Evolutionary conservation across 2,113 vertebrate species (phyloP).

Genomic region (Oryzias curvinotus): DNA sequence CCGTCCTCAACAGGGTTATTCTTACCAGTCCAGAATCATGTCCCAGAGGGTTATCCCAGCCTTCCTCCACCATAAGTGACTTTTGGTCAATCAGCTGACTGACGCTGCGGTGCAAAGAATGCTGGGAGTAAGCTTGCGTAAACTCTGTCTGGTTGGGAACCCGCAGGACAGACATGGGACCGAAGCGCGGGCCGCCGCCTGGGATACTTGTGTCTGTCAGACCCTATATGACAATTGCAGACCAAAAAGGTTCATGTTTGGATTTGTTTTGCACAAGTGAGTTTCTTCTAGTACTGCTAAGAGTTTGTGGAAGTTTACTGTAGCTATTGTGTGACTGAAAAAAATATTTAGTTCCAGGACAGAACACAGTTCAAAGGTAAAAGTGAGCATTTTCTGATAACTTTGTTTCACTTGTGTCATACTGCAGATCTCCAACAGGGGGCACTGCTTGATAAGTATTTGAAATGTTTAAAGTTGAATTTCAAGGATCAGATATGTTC

Average conservation of each 20-base stretch:
- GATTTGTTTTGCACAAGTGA: background rate
- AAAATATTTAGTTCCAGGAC: background rate
- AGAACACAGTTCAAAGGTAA: background rate
- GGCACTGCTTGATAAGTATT: slow-evolving; percentile 9
- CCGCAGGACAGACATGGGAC: slow-evolving; percentile 72
- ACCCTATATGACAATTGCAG: slow-evolving; percentile 73
- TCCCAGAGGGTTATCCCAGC: slow-evolving; percentile 84
- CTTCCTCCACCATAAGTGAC: slow-evolving; percentile 74
- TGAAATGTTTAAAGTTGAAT: background rate
- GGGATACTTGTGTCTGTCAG: slow-evolving; percentile 84
- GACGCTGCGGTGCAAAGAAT: slow-evolving; percentile 85
- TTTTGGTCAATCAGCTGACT: slow-evolving; percentile 91
- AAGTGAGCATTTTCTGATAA: background rate
- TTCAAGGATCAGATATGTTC: background rate
- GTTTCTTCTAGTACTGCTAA: background rate
- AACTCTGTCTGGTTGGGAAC: slow-evolving; percentile 81
- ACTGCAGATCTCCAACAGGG: slow-evolving; percentile 17
- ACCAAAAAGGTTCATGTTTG: background rate
- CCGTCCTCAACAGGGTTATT: background rate
- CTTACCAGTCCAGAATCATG: slow-evolving; percentile 87
- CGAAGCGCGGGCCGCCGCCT: slow-evolving; percentile 67
- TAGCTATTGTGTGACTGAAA: no score
- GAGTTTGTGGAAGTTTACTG: background rate
- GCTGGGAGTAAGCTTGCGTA: slow-evolving; percentile 76
- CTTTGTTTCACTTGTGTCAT: background rate